A percentile compares a stretch with the other conserved stretches of the same genome.
phyloP scores from a whole-genome alignment of 1,140 invertebrate species.

The Drepana arcuata region DNA sequence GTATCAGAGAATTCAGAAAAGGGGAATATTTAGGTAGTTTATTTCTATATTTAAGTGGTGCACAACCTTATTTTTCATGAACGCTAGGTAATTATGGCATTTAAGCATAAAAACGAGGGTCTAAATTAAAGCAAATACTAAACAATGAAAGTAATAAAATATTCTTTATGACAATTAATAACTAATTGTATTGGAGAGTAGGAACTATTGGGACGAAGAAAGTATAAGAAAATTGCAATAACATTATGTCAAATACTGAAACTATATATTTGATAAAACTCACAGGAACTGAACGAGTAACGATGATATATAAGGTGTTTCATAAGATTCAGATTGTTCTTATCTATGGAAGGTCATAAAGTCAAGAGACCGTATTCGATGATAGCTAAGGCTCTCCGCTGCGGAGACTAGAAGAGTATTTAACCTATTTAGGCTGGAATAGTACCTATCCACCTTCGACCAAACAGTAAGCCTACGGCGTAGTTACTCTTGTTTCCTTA shows the following conservation, averaged over 20 bases:
- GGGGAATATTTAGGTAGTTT: conserved; percentile 65
- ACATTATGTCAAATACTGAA: too few species aligned
- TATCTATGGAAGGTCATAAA: conserved; percentile 30
- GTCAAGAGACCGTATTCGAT: conserved; percentile 26
- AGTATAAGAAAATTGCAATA: too few species aligned
- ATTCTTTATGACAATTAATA: too few species aligned
- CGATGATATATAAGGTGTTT: too few species aligned
- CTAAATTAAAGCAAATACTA: conserved; percentile 54
- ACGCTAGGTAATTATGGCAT: conserved; percentile 64
- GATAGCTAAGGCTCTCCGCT: conserved; percentile 36
- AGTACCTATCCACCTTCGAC: conserved; percentile 57
- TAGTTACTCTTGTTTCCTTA: conserved; percentile 55
- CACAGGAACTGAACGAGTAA: conserved; percentile 16
- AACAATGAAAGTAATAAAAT: too few species aligned
- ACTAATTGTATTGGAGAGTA: too few species aligned
- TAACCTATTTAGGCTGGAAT: conserved; percentile 65
- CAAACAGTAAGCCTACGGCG: conserved; percentile 56
- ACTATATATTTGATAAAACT: too few species aligned
- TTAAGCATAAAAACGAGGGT: conserved; percentile 61
- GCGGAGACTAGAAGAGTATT: conserved; percentile 46
- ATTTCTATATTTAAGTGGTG: conserved; percentile 66
- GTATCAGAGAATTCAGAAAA: conserved; percentile 71
- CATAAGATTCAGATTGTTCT: conserved; percentile 29
- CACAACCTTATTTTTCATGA: conserved; percentile 71
- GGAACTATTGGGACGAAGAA: conserved; percentile 52